A percentile compares a stretch with the other conserved stretches of the same genome.
Conservation (phyloP, 2,797 vertebrate genomes). For the Kryptopterus vitreolus region DNA sequence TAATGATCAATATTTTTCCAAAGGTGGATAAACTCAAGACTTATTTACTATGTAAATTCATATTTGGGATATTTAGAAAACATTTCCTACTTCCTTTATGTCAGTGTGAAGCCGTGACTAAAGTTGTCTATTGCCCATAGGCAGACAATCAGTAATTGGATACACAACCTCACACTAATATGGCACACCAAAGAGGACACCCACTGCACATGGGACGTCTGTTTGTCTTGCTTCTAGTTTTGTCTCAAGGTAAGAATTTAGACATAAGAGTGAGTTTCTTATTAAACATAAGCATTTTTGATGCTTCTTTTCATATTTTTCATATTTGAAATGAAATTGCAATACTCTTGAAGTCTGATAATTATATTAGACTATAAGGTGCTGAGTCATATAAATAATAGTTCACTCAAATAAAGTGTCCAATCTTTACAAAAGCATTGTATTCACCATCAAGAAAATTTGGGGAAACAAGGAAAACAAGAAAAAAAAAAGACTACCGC, state of each 20-base stretch:
- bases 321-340: no score
- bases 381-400: no score
- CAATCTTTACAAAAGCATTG: no score
- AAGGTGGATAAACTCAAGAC: neutral
- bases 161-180: neutral
- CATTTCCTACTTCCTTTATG: neutral
- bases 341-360: no score
- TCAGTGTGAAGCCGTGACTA: no score
- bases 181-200: neutral
- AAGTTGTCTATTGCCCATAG: neutral
- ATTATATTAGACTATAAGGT: no score
- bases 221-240: neutral
- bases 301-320: no score
- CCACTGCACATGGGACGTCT: neutral
- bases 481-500: no score
- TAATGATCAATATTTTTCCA: neutral
- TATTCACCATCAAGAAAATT: no score
- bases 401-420: no score
- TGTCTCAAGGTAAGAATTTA: neutral
- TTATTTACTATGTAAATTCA: conserved; percentile 1
- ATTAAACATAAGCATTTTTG: no score
- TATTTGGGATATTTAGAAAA: neutral
- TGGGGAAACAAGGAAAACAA: no score
- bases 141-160: neutral
- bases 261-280: neutral